Conservation (phyloP, 2,113 vertebrate species). For the Panthera leo region DNA sequence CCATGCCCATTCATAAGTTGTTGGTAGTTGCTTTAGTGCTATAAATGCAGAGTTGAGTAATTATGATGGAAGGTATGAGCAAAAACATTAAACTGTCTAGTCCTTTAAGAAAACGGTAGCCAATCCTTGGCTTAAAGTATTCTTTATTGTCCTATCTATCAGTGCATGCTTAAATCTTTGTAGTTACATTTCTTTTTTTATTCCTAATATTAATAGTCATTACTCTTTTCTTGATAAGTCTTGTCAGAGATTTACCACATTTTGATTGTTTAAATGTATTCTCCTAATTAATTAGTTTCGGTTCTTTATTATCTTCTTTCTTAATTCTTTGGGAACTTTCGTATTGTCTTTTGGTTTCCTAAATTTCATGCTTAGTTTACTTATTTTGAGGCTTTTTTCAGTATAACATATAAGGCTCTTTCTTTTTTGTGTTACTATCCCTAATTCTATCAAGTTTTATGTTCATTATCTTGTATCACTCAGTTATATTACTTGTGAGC, state of each 20-base stretch:
- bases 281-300: not conserved
- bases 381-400: not conserved
- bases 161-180: not conserved
- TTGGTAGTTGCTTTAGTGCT: not conserved
- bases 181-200: not conserved
- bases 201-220: not conserved
- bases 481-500: not conserved
- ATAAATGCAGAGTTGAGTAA: not conserved
- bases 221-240: not conserved
- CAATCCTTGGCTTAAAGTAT: not conserved
- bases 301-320: not conserved
- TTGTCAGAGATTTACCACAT: not conserved
- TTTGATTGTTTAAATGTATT: not conserved
- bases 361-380: not conserved
- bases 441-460: not conserved
- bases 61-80: not conserved
- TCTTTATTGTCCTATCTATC: not conserved
- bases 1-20: not conserved
- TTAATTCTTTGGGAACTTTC: not conserved
- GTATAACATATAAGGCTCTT: not conserved
- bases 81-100: not conserved
- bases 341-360: not conserved
- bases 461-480: not conserved
- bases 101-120: not conserved
- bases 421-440: not conserved